Evolutionary conservation across 1,140 invertebrate genomes (phyloP), one percentile per base, ranked within the genome.

Genomic region (Drosophila seguyi): DNA sequence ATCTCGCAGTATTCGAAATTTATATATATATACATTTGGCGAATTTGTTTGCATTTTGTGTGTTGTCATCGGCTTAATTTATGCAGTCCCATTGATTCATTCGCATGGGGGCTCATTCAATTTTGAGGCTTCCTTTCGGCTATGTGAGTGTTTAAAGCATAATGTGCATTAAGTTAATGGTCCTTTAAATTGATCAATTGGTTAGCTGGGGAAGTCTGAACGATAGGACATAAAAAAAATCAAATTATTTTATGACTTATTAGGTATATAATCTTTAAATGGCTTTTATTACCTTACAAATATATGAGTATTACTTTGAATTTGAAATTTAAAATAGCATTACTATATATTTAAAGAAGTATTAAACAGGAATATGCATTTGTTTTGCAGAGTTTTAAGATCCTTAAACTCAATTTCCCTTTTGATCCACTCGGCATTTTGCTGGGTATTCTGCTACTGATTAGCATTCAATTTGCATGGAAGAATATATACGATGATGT

Each of bases 401-500:
- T n/a, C 4, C 29, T 22, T 31, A n/a, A n/a, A 18, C 14, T 16
- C 47, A 44, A 59, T 27, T 38, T n/a, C 22, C 29, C 36, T 14
- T 8, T 18, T 11, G 5, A 18, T 20, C 10, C 6, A 31, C 10
- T 16, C 18, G 8, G 22, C 20, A 47, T 22, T 22, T 29, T 50
- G 39, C 22, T 45, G 31, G 47, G 56, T 65, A 31, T 42, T 50
- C 39, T 44, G 2, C 25, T 50, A 39, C 27, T 65, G 68, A 59
- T 85, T 86, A 62, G 53, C 55, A 86, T 86, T 74, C 82, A 63
- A 42, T 63, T 62, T 72, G 76, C 76, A 71, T 84, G 53, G 67
- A 18, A 44, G 58, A 60, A 66, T 56, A n/a, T 20, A 42, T 56
- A 53, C 36, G 62, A 59, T 78, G 79, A 81, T 82, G 79, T 81